A percentile compares a stretch with the other conserved stretches of the same genome.
Evolutionary conservation across 2,113 vertebrate species (phyloP).

Genomic region (Psilopsiagon aymara): DNA sequence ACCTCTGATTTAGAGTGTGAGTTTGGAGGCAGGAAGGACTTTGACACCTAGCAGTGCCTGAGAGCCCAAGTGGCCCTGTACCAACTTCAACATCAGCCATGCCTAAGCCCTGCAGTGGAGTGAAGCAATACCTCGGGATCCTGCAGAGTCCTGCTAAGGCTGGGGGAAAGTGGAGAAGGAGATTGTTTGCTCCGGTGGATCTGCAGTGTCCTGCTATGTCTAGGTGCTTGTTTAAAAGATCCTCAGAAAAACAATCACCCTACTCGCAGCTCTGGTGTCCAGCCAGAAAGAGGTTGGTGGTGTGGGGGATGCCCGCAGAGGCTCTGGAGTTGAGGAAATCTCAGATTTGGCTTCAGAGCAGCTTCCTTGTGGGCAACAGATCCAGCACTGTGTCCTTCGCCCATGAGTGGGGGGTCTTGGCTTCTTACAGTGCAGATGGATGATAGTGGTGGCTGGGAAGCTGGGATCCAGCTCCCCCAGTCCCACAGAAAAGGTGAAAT

Average conservation of each 20-base stretch:
- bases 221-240: background rate
- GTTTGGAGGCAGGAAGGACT: background rate
- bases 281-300: background rate
- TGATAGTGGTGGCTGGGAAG: background rate
- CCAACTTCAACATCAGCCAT: fast-evolving
- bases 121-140: background rate
- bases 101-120: background rate
- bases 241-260: background rate
- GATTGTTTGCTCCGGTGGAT: background rate
- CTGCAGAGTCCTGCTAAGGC: background rate
- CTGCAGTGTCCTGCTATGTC: background rate
- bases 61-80: fast-evolving
- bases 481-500: fast-evolving
- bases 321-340: background rate
- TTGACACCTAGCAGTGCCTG: background rate
- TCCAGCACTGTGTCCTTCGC: background rate
- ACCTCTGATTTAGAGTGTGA: background rate
- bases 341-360: background rate
- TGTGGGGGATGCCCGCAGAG: background rate
- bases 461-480: background rate
- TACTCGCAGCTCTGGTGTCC: background rate
- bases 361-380: background rate
- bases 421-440: too few species aligned
- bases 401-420: fast-evolving
- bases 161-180: background rate